Conservation (phyloP, 1,140 invertebrate species). For the Thrips palmi region DNA sequence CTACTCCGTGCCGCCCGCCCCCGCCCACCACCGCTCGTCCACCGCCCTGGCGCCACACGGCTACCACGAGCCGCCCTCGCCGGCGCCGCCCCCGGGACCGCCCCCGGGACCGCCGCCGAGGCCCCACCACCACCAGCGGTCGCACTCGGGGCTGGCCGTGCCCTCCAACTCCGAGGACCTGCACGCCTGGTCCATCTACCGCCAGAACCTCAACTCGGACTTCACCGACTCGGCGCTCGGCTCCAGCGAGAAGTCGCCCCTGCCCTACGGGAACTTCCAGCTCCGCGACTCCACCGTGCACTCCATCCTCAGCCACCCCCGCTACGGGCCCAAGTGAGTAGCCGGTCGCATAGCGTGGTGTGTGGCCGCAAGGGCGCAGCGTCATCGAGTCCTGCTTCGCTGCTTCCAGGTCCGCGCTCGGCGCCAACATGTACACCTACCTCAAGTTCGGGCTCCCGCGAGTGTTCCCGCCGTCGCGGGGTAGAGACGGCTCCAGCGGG, state of each 20-base stretch:
- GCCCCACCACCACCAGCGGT: slow-evolving; percentile 38
- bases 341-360: slow-evolving; percentile 1
- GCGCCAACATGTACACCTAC: slow-evolving; percentile 81
- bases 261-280: slow-evolving; percentile 86
- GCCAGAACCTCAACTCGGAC: slow-evolving; percentile 88
- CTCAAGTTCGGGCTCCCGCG: slow-evolving; percentile 81
- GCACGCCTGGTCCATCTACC: slow-evolving; percentile 90
- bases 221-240: slow-evolving; percentile 85
- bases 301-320: slow-evolving; percentile 77
- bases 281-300: slow-evolving; percentile 81
- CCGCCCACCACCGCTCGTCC: slow-evolving; percentile 15
- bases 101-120: slow-evolving; percentile 8
- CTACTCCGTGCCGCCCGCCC: slow-evolving; percentile 62
- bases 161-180: slow-evolving; percentile 62
- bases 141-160: slow-evolving; percentile 22
- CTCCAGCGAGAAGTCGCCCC: slow-evolving; percentile 70
- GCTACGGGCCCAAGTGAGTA: slow-evolving; percentile 67
- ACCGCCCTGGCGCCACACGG: slow-evolving; percentile 8
- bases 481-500: slow-evolving; percentile 55
- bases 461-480: slow-evolving; percentile 60
- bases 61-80: slow-evolving; percentile 3
- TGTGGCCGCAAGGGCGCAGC: not conserved
- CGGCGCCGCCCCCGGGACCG: slow-evolving; percentile 7
- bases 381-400: no score
- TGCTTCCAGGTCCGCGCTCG: slow-evolving; percentile 47